phyloP scores from a whole-genome alignment of 2,113 vertebrate species.

The Psephotus haematonotus region DNA sequence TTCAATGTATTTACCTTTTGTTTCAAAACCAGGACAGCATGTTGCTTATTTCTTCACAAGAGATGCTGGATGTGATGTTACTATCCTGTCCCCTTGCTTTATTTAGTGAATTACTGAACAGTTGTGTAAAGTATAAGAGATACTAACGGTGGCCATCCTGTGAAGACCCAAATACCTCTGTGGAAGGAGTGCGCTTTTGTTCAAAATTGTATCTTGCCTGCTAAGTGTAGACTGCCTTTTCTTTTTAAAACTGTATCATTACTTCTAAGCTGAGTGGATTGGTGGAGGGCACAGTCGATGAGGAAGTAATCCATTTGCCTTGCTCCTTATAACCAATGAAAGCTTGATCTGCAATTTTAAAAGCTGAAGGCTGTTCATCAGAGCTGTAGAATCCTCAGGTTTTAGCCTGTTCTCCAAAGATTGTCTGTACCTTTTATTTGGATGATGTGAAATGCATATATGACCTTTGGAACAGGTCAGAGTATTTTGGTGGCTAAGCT shows the following conservation, averaged over 20 bases:
- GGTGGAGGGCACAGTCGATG: not conserved
- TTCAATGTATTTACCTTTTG: not conserved
- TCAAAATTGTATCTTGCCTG: not conserved
- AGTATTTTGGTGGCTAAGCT: not conserved
- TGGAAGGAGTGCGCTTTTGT: not conserved
- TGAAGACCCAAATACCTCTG: not conserved
- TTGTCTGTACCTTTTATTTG: not conserved
- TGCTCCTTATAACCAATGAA: not conserved
- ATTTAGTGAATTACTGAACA: not conserved
- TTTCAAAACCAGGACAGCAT: not conserved
- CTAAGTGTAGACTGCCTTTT: not conserved
- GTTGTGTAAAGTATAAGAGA: not conserved
- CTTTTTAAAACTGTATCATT: not conserved
- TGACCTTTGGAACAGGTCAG: not conserved
- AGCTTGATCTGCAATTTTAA: not conserved
- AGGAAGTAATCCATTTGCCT: not conserved
- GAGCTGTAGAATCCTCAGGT: not conserved
- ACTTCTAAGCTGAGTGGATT: not conserved
- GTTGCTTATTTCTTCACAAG: not conserved
- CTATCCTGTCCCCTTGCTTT: not conserved
- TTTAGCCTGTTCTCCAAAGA: not conserved
- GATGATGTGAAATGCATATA: not conserved
- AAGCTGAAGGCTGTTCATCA: not conserved
- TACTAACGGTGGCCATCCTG: not conserved
- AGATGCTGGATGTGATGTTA: not conserved